Evolutionary conservation across 2,113 vertebrate species (phyloP), one percentile per base, ranked within the genome.

Genomic region (Microtus pennsylvanicus): DNA sequence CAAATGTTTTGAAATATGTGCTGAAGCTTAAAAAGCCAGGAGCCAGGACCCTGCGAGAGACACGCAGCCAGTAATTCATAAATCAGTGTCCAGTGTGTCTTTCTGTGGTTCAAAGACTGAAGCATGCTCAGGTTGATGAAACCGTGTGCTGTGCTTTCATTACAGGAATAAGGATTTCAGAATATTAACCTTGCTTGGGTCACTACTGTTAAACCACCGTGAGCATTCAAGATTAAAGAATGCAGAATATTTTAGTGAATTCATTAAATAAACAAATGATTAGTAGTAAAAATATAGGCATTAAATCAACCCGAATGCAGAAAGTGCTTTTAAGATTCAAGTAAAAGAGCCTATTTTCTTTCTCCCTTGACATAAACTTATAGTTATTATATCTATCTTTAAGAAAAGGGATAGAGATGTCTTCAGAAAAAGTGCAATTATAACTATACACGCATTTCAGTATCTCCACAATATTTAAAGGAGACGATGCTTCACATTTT

Each of bases 91-190:
- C 17, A 50, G 7, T 77, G 24, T n/a, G 17, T 96, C 52, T 55
- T 91, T 26, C 47, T 87, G 21, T 89, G 45, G 74, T 42, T 55
- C 87, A 87, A 96, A 89, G 16, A 81, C 28, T 38, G 91, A 92
- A 92, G 11, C 38, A 63, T 55, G 50, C 58, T 88, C 85, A 97
- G 50, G 26, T 87, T 91, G 82, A 88, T 85, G 90, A 97, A 93
- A 78, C 5, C 35, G 92, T 72, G 92, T 94, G 35, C 45, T 72
- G 92, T 94, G 35, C 45, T 16, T 93, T 93, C 78, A 85, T 81
- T 92, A 90, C 3, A 96, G 33, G 35, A 88, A 65, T 80, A 90
- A 94, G 92, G 92, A 94, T 90, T 93, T 97, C 76, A 90, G 61
- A 83, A 3, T 77, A 92, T 89, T 94, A 96, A 70, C 28, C 83